Percentiles rank a stretch among this genome's conserved stretches.
Evolutionary conservation across 2,113 vertebrate genomes (phyloP).

Genomic region (Asarcornis scutulata): DNA sequence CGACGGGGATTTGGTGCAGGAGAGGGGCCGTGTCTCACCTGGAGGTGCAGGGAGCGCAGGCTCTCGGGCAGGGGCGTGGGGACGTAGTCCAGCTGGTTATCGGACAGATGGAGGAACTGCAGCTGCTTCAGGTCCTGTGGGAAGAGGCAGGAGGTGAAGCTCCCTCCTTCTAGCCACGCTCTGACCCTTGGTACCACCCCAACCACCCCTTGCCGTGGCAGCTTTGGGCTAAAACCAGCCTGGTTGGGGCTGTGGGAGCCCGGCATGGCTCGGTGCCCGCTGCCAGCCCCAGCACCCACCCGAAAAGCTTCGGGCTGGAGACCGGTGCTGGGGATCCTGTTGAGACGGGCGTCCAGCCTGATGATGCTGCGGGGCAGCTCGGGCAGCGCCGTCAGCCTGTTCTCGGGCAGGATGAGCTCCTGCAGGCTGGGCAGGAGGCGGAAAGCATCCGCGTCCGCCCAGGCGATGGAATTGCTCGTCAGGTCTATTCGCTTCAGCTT

Average conservation of each 20-base stretch:
- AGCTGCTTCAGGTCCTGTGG: slow-evolving; percentile 80
- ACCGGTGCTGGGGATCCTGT: slow-evolving; percentile 77
- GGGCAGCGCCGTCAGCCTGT: slow-evolving; percentile 77
- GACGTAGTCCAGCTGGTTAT: slow-evolving; percentile 81
- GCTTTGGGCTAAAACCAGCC: neutral
- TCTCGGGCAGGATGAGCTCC: slow-evolving; percentile 80
- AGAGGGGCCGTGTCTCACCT: slow-evolving; percentile 67
- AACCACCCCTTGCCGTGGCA: neutral
- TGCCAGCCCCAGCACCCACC: slow-evolving; percentile 52
- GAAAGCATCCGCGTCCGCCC: slow-evolving; percentile 72
- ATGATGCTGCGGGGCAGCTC: slow-evolving; percentile 73
- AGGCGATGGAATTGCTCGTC: slow-evolving; percentile 79
- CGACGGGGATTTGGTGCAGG: neutral
- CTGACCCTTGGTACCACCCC: neutral
- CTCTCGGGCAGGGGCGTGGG: slow-evolving; percentile 78
- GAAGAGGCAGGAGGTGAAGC: neutral
- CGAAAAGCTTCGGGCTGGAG: slow-evolving; percentile 74
- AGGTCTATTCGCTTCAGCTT: slow-evolving; percentile 82
- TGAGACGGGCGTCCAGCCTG: slow-evolving; percentile 76
- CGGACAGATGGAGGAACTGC: slow-evolving; percentile 83
- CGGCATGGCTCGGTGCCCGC: neutral
- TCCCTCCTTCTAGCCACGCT: neutral
- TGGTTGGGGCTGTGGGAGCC: neutral
- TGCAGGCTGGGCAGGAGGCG: slow-evolving; percentile 72
- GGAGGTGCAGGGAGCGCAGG: slow-evolving; percentile 82